Percentiles rank a stretch among this genome's conserved stretches.
Conservation (phyloP, 2,113 vertebrate genomes). For the Podiceps cristatus region DNA sequence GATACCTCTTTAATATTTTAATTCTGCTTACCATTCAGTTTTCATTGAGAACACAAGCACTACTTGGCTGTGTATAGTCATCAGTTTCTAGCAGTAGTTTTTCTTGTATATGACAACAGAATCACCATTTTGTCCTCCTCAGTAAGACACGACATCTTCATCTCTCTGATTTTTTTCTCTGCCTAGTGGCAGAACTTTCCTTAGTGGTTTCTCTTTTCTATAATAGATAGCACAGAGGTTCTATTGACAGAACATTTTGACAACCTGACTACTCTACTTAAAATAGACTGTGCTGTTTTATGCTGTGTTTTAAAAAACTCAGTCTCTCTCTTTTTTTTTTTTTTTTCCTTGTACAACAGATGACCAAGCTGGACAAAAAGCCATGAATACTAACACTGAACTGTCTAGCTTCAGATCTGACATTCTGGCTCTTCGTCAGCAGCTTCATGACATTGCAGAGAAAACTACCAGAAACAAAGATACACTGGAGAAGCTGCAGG, state of each 20-base stretch:
- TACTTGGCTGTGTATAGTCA: not conserved
- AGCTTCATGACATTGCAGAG: constrained; percentile 87
- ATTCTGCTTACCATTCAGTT: not conserved
- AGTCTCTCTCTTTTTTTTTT: too few relatives aligned
- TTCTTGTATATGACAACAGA: not conserved
- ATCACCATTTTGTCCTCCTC: not conserved
- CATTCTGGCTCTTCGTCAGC: constrained; percentile 87
- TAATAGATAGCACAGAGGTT: not conserved
- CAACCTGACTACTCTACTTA: not conserved
- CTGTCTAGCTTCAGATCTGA: constrained; percentile 91
- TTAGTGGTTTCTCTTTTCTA: not conserved
- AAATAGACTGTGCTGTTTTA: not conserved
- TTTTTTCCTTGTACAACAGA: constrained; percentile 73
- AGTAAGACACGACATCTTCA: not conserved
- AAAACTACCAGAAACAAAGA: constrained; percentile 88
- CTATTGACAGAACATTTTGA: not conserved
- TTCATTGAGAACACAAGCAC: not conserved
- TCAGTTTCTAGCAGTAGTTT: not conserved
- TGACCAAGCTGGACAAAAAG: constrained; percentile 90
- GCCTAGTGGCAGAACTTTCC: not conserved
- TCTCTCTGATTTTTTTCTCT: not conserved
- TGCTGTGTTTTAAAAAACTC: not conserved
- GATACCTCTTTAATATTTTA: not conserved
- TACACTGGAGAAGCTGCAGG: constrained; percentile 88
- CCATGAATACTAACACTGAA: constrained; percentile 89